A percentile compares a stretch with the other conserved stretches of the same genome.
Conservation (phyloP, 37 sponge, comb jelly and placozoan genomes). For the Lycopodina hypogea region DNA sequence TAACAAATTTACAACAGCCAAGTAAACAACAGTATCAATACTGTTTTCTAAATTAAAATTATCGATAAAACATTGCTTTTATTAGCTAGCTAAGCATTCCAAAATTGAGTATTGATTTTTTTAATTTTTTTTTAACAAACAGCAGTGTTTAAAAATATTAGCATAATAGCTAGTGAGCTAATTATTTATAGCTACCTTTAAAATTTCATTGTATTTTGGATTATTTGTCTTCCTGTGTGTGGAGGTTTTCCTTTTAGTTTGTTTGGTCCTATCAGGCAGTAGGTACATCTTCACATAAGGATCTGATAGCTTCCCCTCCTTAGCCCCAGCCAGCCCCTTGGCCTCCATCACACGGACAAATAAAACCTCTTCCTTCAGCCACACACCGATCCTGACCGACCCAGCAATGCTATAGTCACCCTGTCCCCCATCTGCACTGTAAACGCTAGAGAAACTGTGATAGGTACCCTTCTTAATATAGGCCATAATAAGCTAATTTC, state of each 20-base stretch:
- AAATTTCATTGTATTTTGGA: conserved; percentile 49
- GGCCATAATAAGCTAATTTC: too few species aligned
- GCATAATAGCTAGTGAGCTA: too few species aligned
- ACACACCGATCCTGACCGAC: conserved; percentile 45
- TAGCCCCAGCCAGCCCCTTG: conserved; percentile 48
- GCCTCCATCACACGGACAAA: conserved; percentile 41
- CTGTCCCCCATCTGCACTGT: conserved; percentile 55
- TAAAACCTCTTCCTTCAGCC: conserved; percentile 35
- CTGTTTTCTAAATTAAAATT: too few species aligned
- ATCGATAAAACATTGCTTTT: too few species aligned
- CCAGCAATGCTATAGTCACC: conserved; percentile 63
- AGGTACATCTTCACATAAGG: conserved; percentile 78
- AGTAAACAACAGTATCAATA: too few species aligned
- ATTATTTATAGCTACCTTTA: too few species aligned
- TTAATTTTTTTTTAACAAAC: too few species aligned
- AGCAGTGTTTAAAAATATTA: too few species aligned
- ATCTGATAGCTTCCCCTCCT: conserved; percentile 40
- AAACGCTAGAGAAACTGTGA: conserved; percentile 48
- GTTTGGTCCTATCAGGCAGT: conserved; percentile 61
- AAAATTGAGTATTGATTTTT: too few species aligned
- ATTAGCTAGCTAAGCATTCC: too few species aligned
- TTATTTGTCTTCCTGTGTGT: conserved; percentile 36
- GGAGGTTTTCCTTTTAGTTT: conserved; percentile 62
- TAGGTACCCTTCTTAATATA: too few species aligned
- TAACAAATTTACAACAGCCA: too few species aligned